Conservation (phyloP, 2,797 vertebrate genomes). For the Premnoplex brunnescens region DNA sequence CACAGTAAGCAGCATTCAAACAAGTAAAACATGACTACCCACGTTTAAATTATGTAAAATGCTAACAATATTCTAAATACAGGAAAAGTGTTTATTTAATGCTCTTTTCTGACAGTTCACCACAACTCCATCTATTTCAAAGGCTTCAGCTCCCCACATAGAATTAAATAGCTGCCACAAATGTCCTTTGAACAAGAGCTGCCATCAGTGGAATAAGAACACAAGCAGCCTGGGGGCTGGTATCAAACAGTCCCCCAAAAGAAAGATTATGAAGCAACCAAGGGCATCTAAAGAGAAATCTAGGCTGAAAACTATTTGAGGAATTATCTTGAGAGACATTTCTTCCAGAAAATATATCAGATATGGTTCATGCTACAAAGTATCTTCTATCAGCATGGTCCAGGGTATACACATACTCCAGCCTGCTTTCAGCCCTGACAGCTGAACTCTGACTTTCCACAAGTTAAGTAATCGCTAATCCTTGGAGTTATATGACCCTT, state of each 20-base stretch:
- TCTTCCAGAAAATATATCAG: not conserved
- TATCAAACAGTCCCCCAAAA: constrained; percentile 40
- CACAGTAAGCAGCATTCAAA: not conserved
- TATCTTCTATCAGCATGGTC: not conserved
- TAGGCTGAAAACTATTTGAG: constrained; percentile 35
- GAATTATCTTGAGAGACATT: constrained; percentile 24
- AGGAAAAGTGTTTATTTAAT: constrained; percentile 34
- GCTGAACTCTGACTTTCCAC: not conserved
- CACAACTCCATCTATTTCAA: constrained; percentile 54
- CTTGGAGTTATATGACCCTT: not conserved
- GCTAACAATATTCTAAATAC: constrained; percentile 45
- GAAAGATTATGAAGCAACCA: constrained; percentile 34
- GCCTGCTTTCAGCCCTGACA: not conserved
- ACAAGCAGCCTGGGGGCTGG: constrained; percentile 34
- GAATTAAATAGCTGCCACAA: constrained; percentile 51
- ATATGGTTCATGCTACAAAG: not conserved
- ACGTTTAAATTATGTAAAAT: constrained; percentile 45
- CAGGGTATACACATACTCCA: not conserved
- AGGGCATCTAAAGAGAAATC: constrained; percentile 53
- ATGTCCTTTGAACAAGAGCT: constrained; percentile 52
- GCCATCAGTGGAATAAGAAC: constrained; percentile 31
- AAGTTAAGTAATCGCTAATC: not conserved
- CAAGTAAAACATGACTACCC: constrained; percentile 35
- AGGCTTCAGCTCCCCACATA: constrained; percentile 43
- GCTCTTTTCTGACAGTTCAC: constrained; percentile 24